phyloP scores from a whole-genome alignment of 2,113 vertebrate species.

The Sceloporus undulatus region DNA sequence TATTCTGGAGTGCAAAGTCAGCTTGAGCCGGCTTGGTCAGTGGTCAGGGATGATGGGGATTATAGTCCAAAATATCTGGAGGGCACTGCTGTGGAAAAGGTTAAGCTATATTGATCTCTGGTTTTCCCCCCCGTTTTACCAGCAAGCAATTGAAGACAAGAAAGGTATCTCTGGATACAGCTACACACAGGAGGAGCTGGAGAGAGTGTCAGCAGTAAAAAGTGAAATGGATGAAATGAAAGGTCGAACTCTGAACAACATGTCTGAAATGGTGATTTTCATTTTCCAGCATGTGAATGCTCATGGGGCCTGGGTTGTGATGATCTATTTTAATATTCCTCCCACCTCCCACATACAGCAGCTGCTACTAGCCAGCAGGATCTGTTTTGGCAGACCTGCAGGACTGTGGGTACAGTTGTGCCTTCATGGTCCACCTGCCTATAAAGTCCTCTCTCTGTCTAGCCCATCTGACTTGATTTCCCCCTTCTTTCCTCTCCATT shows the following conservation, averaged over 20 bases:
- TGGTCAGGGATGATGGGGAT: not conserved
- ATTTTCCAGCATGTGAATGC: not conserved
- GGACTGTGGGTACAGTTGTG: not conserved
- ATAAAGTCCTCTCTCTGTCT: not conserved
- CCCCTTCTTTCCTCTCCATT: not conserved
- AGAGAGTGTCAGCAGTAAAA: slow-evolving; percentile 93
- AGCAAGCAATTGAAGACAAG: slow-evolving; percentile 92
- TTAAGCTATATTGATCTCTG: not conserved
- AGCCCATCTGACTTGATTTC: not conserved
- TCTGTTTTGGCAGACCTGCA: not conserved
- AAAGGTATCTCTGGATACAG: slow-evolving; percentile 94
- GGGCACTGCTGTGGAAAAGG: not conserved
- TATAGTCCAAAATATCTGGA: not conserved
- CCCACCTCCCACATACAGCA: not conserved
- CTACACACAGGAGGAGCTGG: slow-evolving; percentile 93
- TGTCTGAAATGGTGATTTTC: slow-evolving; percentile 93
- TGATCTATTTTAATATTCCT: no score
- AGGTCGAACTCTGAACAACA: slow-evolving; percentile 91
- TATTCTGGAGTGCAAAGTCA: not conserved
- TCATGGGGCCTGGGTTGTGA: not conserved
- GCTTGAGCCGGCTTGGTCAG: not conserved
- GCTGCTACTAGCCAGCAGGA: not conserved
- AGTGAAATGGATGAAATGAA: slow-evolving; percentile 96
- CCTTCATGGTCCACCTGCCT: no score
- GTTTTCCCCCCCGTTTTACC: slow-evolving; percentile 58